Base-by-base conservation (phyloP, 2,797 vertebrate species). In the Trachurus trachurus region DNA sequence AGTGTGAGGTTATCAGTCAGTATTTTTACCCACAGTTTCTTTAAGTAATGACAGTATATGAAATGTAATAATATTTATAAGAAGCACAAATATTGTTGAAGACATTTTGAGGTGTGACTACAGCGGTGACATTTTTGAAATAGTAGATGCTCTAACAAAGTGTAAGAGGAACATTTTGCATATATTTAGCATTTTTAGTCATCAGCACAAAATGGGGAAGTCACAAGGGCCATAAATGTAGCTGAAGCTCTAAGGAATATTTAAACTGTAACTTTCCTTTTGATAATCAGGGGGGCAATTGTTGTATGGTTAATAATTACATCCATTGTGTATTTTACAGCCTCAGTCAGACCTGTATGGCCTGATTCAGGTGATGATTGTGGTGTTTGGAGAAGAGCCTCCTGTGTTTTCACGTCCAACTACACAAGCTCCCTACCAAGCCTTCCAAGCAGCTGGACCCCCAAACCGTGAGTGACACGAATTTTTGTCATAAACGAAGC, bases 361-460 rank as follows among this genome's bases (percentile, higher is more conserved):
- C n/a, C 95, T 99, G 81, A 99, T 99, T 90, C 98, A 99, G 88
- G 97, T 99, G 84, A 99, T 99, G 97, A 98, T 99, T 68, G 98
- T 99, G 71, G 97, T 99, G 74, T 99, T 99, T 93, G 98, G 97
- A 81, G 98, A 99, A 5, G 98, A 99, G 71, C 98, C 98, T 68
- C 98, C 98, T 0, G 98, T 99, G 62, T 99, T 99, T 90, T 99
- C 98, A 47, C 96, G 98, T 8, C 97, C 98, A 11, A 96, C 93
- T 49, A 87, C 94, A 52, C 96, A 96, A 85, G 93, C 97, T 6
- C 94, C 96, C 12, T 99, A 97, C 78, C 96, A 96, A 67, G 89
- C 96, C 0, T 99, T 98, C 88, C 97, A 97, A 87, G 96, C 98
- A 58, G 95, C 97, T 9, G 98, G 98, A 83, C 98, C 98, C 58